A percentile compares a stretch with the other conserved stretches of the same genome.
These are phyloP conservation scores for Anguilla anguilla DNA, from an alignment of 2,797 vertebrate genomes.

Conservation along the genomic window DNA sequence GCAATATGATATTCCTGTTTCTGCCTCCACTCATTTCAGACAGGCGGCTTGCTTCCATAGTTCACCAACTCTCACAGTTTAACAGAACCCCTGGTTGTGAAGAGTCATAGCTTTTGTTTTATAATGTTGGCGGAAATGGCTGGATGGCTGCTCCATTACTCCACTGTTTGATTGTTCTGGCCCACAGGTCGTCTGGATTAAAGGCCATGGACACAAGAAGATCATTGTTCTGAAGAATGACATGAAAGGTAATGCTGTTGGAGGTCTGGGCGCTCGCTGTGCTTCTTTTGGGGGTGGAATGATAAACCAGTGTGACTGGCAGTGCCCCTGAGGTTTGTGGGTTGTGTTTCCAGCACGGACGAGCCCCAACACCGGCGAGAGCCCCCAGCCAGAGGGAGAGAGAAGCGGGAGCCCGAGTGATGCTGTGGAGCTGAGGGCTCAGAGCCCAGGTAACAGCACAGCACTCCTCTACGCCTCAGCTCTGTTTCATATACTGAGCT, in stretches of 20 bases:
- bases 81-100: background rate
- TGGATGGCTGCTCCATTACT: background rate
- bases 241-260: conserved; percentile 87
- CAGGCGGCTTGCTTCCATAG: background rate
- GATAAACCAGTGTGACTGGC: background rate
- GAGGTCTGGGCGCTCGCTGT: background rate
- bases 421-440: conserved; percentile 48
- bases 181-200: conserved; percentile 94
- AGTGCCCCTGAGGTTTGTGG: conserved; percentile 31
- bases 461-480: background rate
- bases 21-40: background rate
- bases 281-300: background rate
- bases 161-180: conserved; percentile 15
- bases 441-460: conserved; percentile 61
- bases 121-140: background rate
- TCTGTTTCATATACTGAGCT: background rate
- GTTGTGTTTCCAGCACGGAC: conserved; percentile 57
- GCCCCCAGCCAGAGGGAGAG: conserved; percentile 56
- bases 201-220: conserved; percentile 96
- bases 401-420: conserved; percentile 55
- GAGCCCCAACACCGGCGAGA: conserved; percentile 59
- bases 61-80: background rate
- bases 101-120: background rate
- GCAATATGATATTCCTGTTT: background rate
- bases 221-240: conserved; percentile 98